A percentile compares a stretch with the other conserved stretches of the same genome.
phyloP scores from a whole-genome alignment of 1,140 invertebrate species.

The Hesperophylax magnus region DNA sequence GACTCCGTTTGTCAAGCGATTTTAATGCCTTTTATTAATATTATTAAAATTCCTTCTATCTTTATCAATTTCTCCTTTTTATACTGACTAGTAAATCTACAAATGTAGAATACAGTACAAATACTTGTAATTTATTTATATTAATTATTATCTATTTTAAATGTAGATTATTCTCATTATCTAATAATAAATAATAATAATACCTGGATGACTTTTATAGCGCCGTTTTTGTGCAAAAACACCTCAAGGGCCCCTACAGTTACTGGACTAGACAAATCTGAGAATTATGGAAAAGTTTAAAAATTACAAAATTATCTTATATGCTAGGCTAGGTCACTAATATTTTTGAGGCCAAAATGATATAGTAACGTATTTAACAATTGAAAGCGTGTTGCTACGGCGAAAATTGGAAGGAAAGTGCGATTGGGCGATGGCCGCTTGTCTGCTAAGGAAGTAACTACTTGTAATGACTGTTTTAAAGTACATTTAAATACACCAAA shows the following conservation, averaged over 20 bases:
- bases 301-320: constrained; percentile 56
- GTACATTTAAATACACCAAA: constrained; percentile 57
- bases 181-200: no score
- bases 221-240: no score
- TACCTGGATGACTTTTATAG: no score
- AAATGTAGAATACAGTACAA: constrained; percentile 53
- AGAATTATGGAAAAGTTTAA: constrained; percentile 50
- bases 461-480: constrained; percentile 57
- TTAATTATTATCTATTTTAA: constrained; percentile 50
- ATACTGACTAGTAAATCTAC: constrained; percentile 54
- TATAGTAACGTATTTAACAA: constrained; percentile 55
- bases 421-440: constrained; percentile 52
- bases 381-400: constrained; percentile 49
- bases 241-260: no score
- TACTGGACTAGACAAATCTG: constrained; percentile 50
- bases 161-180: constrained; percentile 56
- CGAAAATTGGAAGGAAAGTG: constrained; percentile 42
- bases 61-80: constrained; percentile 51
- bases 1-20: no score
- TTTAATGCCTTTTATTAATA: no score
- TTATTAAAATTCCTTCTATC: constrained; percentile 57
- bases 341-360: constrained; percentile 59
- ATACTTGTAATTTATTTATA: constrained; percentile 56
- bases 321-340: constrained; percentile 59
- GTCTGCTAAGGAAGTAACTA: constrained; percentile 56